These are phyloP conservation scores for Mungos mungo DNA, from an alignment of 2,113 vertebrate genomes.

Conservation along the genomic window DNA sequence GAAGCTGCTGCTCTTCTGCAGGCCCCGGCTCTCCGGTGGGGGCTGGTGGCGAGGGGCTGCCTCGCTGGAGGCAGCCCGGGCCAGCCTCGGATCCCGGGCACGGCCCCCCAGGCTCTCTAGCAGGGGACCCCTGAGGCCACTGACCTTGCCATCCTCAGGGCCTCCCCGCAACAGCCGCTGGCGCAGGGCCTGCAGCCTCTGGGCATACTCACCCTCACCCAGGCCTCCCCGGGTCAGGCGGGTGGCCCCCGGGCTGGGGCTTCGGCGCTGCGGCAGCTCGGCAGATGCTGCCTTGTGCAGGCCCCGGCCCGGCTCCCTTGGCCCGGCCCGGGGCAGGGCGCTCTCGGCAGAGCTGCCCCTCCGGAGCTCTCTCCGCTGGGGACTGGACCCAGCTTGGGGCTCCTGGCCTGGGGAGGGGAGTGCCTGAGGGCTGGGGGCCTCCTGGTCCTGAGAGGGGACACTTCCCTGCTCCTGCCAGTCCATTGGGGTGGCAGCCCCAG, in stretches of 20 bases:
- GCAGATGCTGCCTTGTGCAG: constrained; percentile 93
- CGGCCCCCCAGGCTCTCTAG: constrained; percentile 93
- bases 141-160: constrained; percentile 93
- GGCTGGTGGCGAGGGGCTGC: constrained; percentile 83
- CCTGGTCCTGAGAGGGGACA: constrained; percentile 48
- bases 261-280: constrained; percentile 89
- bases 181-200: constrained; percentile 95
- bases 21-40: constrained; percentile 84
- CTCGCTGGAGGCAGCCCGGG: constrained; percentile 93
- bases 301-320: constrained; percentile 74
- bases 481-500: constrained; percentile 80
- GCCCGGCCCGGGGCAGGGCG: constrained; percentile 72
- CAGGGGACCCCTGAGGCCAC: constrained; percentile 94
- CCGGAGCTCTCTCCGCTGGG: constrained; percentile 89
- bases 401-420: constrained; percentile 77
- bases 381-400: constrained; percentile 76
- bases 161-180: constrained; percentile 92
- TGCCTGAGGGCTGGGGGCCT: constrained; percentile 84
- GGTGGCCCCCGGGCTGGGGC: constrained; percentile 88
- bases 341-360: constrained; percentile 94
- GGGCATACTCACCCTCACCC: constrained; percentile 90
- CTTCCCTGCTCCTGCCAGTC: constrained; percentile 81
- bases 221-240: constrained; percentile 85
- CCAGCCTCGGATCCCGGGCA: constrained; percentile 88
- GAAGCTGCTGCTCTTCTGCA: constrained; percentile 97